Evolutionary conservation across 2,888 invertebrate genomes (phyloP), one percentile per base, ranked within the genome.

Genomic region (Heteromyza rotundicornis): DNA sequence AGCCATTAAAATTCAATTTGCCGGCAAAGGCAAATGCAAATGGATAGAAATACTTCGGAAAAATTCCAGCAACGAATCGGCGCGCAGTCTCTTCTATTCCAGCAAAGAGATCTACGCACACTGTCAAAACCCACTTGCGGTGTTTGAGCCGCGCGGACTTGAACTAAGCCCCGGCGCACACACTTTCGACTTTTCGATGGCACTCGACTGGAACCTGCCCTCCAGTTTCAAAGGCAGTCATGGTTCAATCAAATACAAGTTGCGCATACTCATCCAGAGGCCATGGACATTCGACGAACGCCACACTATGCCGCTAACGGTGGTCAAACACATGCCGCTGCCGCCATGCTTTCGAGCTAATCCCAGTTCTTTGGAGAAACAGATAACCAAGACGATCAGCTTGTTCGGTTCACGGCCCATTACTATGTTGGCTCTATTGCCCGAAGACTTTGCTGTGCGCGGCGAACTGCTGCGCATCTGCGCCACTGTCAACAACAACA

Each of bases 281-380:
- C 79, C 83, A 19, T 83, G 82, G 82, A 78, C 78, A 8, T 82
- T 83, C 49, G 81, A 82, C 55, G 82, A 82, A 58, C 80, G 79
- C 23, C 81, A 82, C 63, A 75, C 72, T 12, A 78, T 83, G 57
- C 79, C 80, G 2, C 70, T 83, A 59, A 80, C 77, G 2, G 71
- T 83, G 59, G 73, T 82, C 10, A 80, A 81, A 64, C 71, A 75
- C 17, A 76, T 78, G 69, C 69, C 80, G 5, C 62, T 81, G 60
- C 77, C 77, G 19, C 62, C 67, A 2, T 64, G 64, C 27, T 74
- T 64, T 62, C 70, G 73, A 54, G 57, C 63, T 19, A 76, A 80
- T 70, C 76, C 79, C 14, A 74, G 68, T 2, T 68, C 75, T 10
- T 54, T 75, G 59, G 76, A 79, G 59, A 78, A 80, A 60, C 79